Conservation (phyloP, 2,113 vertebrate genomes). For the Haemorhous mexicanus region DNA sequence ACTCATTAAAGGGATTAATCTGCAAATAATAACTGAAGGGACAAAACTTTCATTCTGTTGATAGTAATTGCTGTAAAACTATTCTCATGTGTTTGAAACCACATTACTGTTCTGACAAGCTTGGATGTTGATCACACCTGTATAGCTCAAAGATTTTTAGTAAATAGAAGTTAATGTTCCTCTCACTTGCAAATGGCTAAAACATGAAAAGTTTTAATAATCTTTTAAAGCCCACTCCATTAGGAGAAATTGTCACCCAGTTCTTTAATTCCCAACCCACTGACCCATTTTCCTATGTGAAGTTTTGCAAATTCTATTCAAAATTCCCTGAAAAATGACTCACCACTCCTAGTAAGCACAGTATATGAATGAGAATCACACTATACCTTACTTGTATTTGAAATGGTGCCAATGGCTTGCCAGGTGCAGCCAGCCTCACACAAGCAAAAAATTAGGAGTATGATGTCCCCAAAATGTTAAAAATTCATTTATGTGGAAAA, state of each 20-base stretch:
- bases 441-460: background rate
- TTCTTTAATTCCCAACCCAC: background rate
- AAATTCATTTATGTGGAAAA: background rate
- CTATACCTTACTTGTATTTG: background rate
- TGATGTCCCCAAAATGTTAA: background rate
- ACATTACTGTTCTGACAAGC: background rate
- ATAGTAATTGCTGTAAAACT: background rate
- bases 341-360: background rate
- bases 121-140: background rate
- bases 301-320: background rate
- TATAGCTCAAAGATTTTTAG: background rate
- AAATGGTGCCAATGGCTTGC: background rate
- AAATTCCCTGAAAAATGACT: background rate
- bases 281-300: background rate
- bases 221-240: background rate
- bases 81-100: background rate
- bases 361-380: background rate
- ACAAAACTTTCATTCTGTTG: background rate
- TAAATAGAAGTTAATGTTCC: background rate
- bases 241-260: background rate
- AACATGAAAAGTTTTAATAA: background rate
- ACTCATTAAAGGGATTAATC: background rate
- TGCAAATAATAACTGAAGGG: background rate
- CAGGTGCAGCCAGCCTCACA: background rate
- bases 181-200: background rate